Percentiles rank a stretch among this genome's conserved stretches.
These are phyloP conservation scores for Chlorodrepanis virens DNA, from an alignment of 2,113 vertebrate genomes.

Conservation along the genomic window DNA sequence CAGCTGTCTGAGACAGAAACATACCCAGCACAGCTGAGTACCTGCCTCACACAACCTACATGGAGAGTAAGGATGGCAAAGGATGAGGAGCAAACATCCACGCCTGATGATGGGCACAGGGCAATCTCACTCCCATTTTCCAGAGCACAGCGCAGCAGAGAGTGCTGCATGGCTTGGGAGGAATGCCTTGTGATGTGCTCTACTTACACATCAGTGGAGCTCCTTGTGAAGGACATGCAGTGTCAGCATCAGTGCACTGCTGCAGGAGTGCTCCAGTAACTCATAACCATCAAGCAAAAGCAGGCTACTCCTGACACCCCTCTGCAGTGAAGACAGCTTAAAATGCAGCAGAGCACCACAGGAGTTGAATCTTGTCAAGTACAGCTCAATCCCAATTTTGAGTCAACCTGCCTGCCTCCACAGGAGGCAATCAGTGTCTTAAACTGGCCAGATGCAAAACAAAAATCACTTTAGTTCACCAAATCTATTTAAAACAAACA, in stretches of 20 bases:
- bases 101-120: accelerated
- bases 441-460: background rate
- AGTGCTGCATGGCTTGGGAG: background rate
- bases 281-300: background rate
- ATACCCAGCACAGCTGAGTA: background rate
- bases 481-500: background rate
- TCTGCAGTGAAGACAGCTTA: background rate
- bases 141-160: background rate
- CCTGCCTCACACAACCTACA: background rate
- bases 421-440: background rate
- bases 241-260: background rate
- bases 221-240: background rate
- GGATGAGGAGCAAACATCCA: background rate
- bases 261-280: background rate
- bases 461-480: background rate
- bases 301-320: background rate
- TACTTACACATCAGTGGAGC: background rate
- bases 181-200: background rate
- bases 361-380: background rate
- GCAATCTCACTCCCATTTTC: background rate
- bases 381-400: background rate
- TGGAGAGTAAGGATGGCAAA: background rate
- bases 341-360: background rate
- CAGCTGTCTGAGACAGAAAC: background rate
- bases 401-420: background rate